Base-by-base conservation (phyloP, 2,888 invertebrate genomes). In the Pachydiplax longipennis region DNA sequence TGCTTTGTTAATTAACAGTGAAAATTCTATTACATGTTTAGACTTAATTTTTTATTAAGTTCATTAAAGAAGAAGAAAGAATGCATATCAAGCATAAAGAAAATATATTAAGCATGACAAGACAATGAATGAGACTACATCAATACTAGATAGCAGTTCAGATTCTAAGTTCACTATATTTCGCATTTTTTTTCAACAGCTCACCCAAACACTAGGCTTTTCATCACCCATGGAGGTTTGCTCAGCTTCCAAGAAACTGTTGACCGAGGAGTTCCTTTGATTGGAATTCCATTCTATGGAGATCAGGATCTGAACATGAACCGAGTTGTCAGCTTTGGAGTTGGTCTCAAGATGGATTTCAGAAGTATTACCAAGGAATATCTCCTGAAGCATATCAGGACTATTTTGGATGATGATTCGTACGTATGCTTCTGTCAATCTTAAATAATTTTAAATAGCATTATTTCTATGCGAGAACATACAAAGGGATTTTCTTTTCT, bases 201-300 rank as follows among this genome's bases (percentile, higher is more conserved):
- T 2, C 95, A 96, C 93, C 93, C 94, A 1, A 95, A 95, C 91
- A 94, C 95, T 0, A 94, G 94, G 92, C 92, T 95, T 0, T 96
- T 96, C 92, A 95, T 96, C 91, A 95, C 95, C 13, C 95, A 96
- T 92, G 96, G 95, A 48, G 96, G 96, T 0, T 93, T 95, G 82
- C 94, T 96, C 92, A 95, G 95, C 91, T 93, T 94, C 18, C 95
- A 95, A 91, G 96, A 96, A 93, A 94, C 95, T 0, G 94, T 95
- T 40, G 93, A 94, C 91, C 94, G 94, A 73, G 94, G 93, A 40
- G 94, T 94, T 65, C 95, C 95, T 3, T 93, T 95, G 90, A 92
- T 95, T 90, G 94, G 95, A 80, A 94, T 95, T 91, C 95, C 95
- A 61, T 93, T 95, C 44, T 94, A 94, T 73, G 94, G 94, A 37